Base-by-base conservation (phyloP, 2,888 invertebrate genomes). In the Blera fallax region DNA sequence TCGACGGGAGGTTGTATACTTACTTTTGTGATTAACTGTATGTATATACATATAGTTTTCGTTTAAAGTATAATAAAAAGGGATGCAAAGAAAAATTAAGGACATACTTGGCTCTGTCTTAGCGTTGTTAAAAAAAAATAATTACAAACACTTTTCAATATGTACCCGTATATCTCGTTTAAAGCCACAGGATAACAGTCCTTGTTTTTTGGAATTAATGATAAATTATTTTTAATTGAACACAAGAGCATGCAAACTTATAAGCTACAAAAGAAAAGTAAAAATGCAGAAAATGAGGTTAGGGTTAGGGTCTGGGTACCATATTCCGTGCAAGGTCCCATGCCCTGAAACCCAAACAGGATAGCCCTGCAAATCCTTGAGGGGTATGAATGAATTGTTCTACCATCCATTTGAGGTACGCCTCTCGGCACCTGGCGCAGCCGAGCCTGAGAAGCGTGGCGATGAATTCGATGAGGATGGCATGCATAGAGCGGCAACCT, bases 371-470 rank as follows among this genome's bases (percentile, higher is more conserved):
- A 60, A 80, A 77, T 76, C 80, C 76, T 72, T 79, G 16, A 52
- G 8, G 81, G 70, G 70, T 76, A 29, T 1, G 2, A 27, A 43
- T 34, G 10, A 37, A 2, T 54, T 8, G 8, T 52, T 88, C 87
- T 89, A 92, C 92, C 92, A 92, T 88, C 91, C 91, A 88, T 90
- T 91, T 70, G 91, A 91, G 43, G 91, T 90, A 40, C 92, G 91
- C 79, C 96, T 93, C 89, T 96, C 96, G n/a, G 95, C 95, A 60
- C 95, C 95, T 29, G 95, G 95, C 37, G 95, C 95, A 50, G 95
- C 94, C 65, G 94, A 94, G 56, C 94, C 94, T 74, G 94, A 94
- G 92, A 94, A 95, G 79, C 94, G 93, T 90, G 93, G 94, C 89
- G 92, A 90, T 34, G 90, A 94, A 93, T 92, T 88, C 77, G 89